Percentiles rank a stretch among this genome's conserved stretches.
These are phyloP conservation scores for Elymnias hypermnestra DNA, from an alignment of 1,140 invertebrate species.

Conservation along the genomic window DNA sequence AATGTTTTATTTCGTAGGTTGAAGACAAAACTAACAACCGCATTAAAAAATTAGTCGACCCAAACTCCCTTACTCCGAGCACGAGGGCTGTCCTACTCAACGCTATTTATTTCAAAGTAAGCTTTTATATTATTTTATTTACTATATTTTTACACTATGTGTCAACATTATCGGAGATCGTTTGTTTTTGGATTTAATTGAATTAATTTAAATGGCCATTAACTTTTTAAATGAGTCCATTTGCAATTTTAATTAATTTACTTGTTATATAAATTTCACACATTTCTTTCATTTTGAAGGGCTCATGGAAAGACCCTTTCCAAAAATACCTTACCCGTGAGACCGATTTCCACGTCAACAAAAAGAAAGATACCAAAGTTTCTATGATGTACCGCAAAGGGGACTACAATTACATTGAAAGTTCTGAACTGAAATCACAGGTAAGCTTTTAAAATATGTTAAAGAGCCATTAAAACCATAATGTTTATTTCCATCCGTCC, in stretches of 20 bases:
- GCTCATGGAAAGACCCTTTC: slow-evolving; percentile 46
- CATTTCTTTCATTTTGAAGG: slow-evolving; percentile 32
- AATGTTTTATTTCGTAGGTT: slow-evolving; percentile 67
- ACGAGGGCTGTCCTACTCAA: slow-evolving; percentile 79
- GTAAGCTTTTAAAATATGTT: too few species aligned
- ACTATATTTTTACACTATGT: too few species aligned
- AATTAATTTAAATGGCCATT: too few species aligned
- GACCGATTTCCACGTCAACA: slow-evolving; percentile 42
- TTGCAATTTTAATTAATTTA: too few species aligned
- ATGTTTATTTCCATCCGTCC: too few species aligned
- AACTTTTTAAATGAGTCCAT: too few species aligned
- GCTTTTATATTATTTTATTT: neutral
- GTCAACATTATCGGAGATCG: too few species aligned
- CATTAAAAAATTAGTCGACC: slow-evolving; percentile 80
- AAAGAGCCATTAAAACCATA: too few species aligned
- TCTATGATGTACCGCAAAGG: slow-evolving; percentile 40
- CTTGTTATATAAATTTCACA: too few species aligned
- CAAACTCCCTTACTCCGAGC: slow-evolving; percentile 68
- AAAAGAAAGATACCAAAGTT: slow-evolving; percentile 39
- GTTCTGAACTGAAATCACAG: slow-evolving; percentile 45
- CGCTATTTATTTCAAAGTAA: slow-evolving; percentile 54
- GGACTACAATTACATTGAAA: slow-evolving; percentile 40
- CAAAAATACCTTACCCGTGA: slow-evolving; percentile 26
- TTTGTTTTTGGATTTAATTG: too few species aligned
- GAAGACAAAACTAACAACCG: slow-evolving; percentile 82